Conservation (phyloP, 2,888 invertebrate genomes). For the Nemotelus nigrinus region DNA sequence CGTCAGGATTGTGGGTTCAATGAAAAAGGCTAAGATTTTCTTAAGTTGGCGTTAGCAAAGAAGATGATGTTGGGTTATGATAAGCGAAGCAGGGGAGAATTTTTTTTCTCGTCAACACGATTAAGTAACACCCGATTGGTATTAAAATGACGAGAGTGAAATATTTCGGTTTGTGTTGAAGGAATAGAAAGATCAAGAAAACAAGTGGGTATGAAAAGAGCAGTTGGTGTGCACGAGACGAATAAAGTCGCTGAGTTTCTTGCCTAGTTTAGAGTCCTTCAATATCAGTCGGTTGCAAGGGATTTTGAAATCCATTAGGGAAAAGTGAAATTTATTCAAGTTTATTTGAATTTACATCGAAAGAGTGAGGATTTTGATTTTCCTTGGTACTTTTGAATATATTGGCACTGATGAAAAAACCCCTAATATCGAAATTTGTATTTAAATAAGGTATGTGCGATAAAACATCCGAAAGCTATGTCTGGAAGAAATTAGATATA, state of each 20-base stretch:
- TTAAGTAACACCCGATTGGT: constrained; percentile 23
- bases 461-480: no score
- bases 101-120: constrained; percentile 27
- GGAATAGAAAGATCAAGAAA: background rate
- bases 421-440: no score
- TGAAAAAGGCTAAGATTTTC: background rate
- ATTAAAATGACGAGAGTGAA: background rate
- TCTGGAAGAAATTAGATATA: no score
- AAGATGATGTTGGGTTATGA: background rate
- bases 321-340: constrained; percentile 39
- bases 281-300: background rate
- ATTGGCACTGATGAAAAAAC: no score
- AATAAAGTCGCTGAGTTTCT: background rate
- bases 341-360: constrained; percentile 23
- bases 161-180: background rate
- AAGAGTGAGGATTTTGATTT: no score
- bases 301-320: constrained; percentile 36
- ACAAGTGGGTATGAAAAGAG: background rate
- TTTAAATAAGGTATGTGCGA: no score
- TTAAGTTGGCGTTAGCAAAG: background rate
- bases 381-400: no score
- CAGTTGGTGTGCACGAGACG: background rate
- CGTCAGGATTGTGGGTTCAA: background rate
- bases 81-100: background rate
- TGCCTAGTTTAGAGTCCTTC: constrained; percentile 13